A percentile compares a stretch with the other conserved stretches of the same genome.
These are phyloP conservation scores for Phrynocephalus vlangalii DNA, from an alignment of 2,797 vertebrate genomes.

Conservation along the genomic window DNA sequence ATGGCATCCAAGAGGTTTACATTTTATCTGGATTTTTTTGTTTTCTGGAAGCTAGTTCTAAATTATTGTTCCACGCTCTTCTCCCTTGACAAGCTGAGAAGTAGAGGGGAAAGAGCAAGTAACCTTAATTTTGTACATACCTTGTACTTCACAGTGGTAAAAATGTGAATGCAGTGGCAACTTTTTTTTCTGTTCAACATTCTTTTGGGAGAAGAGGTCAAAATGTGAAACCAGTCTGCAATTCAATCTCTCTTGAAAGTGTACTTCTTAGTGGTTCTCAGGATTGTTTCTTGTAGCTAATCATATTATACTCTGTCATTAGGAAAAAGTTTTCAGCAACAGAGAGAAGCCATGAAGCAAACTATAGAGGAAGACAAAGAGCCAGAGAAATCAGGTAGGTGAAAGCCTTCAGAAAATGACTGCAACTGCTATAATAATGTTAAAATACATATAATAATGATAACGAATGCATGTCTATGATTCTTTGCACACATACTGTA, in stretches of 20 bases:
- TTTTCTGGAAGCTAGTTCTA: background rate
- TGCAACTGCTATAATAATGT: background rate
- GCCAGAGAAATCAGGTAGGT: slow-evolving; percentile 86
- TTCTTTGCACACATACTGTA: no score
- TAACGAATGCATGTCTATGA: background rate
- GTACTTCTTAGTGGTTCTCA: background rate
- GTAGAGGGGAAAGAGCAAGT: no score
- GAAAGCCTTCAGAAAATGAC: slow-evolving; percentile 14
- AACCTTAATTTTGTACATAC: background rate
- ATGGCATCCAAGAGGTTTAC: background rate
- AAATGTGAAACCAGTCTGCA: background rate
- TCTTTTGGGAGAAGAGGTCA: background rate
- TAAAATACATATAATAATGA: background rate
- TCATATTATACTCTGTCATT: slow-evolving; percentile 41
- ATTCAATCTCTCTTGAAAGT: background rate
- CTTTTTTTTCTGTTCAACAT: background rate
- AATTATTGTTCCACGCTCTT: background rate
- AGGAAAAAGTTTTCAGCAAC: slow-evolving; percentile 97
- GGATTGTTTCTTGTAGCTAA: slow-evolving; percentile 29
- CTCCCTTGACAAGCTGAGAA: background rate
- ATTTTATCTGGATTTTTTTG: background rate
- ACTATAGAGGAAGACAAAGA: slow-evolving; percentile 91
- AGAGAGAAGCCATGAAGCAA: slow-evolving; percentile 97
- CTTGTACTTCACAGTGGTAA: background rate
- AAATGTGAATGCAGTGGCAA: background rate